Base-by-base conservation (phyloP, 2,797 vertebrate genomes). In the Staurois parvus region DNA sequence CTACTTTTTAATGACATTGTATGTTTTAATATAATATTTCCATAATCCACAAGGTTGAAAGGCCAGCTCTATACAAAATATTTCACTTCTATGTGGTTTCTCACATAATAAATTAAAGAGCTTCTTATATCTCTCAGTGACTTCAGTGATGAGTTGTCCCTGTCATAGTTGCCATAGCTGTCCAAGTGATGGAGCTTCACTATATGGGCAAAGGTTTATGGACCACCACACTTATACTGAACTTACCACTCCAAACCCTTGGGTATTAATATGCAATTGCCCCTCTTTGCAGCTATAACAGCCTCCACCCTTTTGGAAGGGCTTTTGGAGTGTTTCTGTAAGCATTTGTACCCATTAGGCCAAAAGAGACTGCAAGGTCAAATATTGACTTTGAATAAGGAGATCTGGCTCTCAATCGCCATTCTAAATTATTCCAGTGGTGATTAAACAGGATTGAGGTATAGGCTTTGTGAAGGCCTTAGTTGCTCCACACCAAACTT, bases 1-100 rank as follows among this genome's bases (percentile, higher is more conserved):
- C 42, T 67, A 34, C 74, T 86, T 86, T 86, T 56, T 77, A 82
- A 72, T 26, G 88, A 73, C 72, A 73, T 87, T 87, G 72, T 88
- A 87, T 69, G 29, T 3, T 78, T 34, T 89, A 66, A 64, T 89
- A 42, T 62, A 87, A 87, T 66, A 89, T 89, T 87, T 83, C 84
- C 77, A 86, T 32, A 83, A 85, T 30, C 0, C 0, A 79, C 84
- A 76, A 59, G 1, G 81, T 87, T 66, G 21, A 66, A 29, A 66
- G 64, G 64, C 64, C 64, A 66, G 10, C 64, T 66, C n/a, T 29
- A 29, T 29, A 66, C 4, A 2, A n/a, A 29, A 66, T 28, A 13
- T 28, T 12, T 29, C n/a, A 66, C 24, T 64, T 26, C 6, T 62
- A 21, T 62, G n/a, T 24, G 59, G 59, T 24, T 64, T 7, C 24